phyloP scores from a whole-genome alignment of 2,888 invertebrate genomes.

The Polylopha cassiicola region DNA sequence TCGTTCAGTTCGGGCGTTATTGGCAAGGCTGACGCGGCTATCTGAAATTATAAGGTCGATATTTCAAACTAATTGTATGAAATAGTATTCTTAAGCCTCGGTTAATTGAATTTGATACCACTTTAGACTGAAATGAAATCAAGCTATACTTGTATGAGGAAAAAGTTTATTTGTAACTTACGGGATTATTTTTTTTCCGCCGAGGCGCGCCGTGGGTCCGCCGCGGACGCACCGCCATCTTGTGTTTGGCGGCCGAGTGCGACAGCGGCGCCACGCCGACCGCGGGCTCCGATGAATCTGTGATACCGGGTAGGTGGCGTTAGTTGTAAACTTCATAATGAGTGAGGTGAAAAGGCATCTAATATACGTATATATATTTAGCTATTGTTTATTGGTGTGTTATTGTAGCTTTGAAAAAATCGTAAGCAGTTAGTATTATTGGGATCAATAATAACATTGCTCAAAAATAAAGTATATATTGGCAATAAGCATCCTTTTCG shows the following conservation, averaged over 20 bases:
- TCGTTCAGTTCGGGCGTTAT: conserved; percentile 88
- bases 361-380: too few species aligned
- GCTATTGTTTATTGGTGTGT: too few species aligned
- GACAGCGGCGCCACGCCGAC: conserved; percentile 80
- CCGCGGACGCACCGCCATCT: conserved; percentile 86
- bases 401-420: too few species aligned
- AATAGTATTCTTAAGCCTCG: not conserved
- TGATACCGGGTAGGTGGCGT: conserved; percentile 25
- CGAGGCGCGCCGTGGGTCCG: conserved; percentile 85
- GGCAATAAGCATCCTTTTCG: too few species aligned
- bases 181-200: conserved; percentile 75
- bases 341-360: not conserved
- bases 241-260: conserved; percentile 88
- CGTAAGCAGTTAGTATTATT: too few species aligned
- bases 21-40: conserved; percentile 78
- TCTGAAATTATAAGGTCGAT: conserved; percentile 49
- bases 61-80: not conserved
- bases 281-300: conserved; percentile 70
- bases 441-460: too few species aligned
- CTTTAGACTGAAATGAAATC: too few species aligned
- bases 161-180: conserved; percentile 36
- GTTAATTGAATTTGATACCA: too few species aligned
- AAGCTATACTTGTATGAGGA: too few species aligned
- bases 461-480: too few species aligned
- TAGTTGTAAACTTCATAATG: not conserved